Conservation (phyloP, 2,113 vertebrate species). For the Salvator merianae region DNA sequence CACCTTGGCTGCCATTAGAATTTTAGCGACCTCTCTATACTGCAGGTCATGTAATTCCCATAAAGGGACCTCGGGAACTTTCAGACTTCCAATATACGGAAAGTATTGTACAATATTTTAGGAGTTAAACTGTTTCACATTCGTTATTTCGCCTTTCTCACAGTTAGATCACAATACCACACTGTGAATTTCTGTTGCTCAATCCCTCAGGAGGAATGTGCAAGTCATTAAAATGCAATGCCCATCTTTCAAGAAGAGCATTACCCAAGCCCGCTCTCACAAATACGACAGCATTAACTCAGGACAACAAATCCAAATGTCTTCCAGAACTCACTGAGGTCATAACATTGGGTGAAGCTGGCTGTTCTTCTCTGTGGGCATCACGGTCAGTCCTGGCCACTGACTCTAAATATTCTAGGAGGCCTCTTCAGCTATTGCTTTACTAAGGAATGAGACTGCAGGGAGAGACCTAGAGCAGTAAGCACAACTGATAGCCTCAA, state of each 20-base stretch:
- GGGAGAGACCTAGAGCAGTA: too few species aligned
- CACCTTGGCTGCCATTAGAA: conserved; percentile 9
- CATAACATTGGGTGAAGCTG: background rate
- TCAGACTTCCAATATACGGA: background rate
- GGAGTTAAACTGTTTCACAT: background rate
- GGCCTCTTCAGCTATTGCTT: background rate
- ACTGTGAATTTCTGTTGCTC: background rate
- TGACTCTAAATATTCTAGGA: background rate
- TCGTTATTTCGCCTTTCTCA: background rate
- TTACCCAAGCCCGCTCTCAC: background rate
- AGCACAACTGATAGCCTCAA: too few species aligned
- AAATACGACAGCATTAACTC: background rate
- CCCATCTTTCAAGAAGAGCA: background rate
- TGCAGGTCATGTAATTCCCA: background rate
- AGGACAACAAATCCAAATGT: background rate
- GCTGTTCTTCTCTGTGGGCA: background rate
- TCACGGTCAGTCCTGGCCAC: background rate
- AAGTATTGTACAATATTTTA: background rate
- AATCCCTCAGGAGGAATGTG: background rate
- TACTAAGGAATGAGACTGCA: background rate
- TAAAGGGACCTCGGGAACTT: background rate
- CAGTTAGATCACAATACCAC: background rate
- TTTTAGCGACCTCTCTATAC: background rate
- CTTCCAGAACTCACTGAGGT: background rate
- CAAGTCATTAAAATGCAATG: background rate